Conservation (phyloP, 2,113 vertebrate genomes). For the Tragelaphus buxtoni region DNA sequence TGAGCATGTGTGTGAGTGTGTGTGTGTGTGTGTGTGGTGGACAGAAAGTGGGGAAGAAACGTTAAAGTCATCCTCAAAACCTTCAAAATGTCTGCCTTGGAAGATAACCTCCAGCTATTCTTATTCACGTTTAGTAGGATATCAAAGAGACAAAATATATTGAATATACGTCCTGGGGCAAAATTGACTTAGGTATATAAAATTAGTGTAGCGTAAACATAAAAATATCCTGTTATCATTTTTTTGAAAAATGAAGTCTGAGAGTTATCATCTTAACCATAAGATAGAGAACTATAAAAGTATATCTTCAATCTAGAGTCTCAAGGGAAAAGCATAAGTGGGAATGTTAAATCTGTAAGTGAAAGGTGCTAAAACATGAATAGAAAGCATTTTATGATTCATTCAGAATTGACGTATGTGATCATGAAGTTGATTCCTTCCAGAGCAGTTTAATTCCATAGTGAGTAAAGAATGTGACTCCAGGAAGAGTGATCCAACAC, state of each 20-base stretch:
- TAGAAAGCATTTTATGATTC: background rate
- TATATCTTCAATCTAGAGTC: background rate
- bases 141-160: background rate
- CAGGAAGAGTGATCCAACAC: background rate
- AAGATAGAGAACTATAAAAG: background rate
- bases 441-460: background rate
- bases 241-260: background rate
- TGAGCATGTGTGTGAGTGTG: background rate
- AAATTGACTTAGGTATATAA: background rate
- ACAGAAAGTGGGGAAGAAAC: background rate
- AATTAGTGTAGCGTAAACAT: background rate
- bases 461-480: background rate
- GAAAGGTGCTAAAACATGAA: slow-evolving; percentile 11
- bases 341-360: background rate
- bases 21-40: background rate
- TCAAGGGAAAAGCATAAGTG: background rate
- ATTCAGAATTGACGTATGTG: background rate
- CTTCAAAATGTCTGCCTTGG: background rate
- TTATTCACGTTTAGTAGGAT: background rate
- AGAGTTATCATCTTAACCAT: background rate
- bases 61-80: background rate
- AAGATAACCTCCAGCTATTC: background rate
- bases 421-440: background rate
- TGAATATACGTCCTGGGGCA: background rate
- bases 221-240: background rate